Evolutionary conservation across 2,113 vertebrate genomes (phyloP).

Genomic region (Bagarius yarrelli): DNA sequence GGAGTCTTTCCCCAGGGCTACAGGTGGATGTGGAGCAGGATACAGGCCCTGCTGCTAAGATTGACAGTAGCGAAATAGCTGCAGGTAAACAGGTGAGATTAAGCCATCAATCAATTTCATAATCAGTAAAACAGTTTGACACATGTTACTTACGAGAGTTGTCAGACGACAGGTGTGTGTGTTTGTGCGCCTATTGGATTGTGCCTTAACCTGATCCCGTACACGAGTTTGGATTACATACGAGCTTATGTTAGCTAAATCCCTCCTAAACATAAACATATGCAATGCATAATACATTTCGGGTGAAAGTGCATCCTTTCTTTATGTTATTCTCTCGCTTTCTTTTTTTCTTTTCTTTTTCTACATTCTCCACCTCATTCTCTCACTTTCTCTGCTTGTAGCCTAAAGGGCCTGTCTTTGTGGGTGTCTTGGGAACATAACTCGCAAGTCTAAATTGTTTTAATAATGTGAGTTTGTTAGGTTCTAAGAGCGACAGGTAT

Average conservation of each 20-base stretch:
- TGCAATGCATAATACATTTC: slow-evolving; percentile 34
- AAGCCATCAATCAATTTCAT: slow-evolving; percentile 58
- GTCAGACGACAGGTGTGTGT: slow-evolving; percentile 65
- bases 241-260: slow-evolving; percentile 63
- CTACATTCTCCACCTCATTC: neutral
- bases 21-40: slow-evolving; percentile 63
- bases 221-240: slow-evolving; percentile 71
- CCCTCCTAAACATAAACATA: slow-evolving; percentile 62
- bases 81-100: slow-evolving; percentile 68
- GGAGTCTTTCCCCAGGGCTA: slow-evolving; percentile 53
- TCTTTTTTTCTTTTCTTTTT: neutral
- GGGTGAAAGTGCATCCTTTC: slow-evolving; percentile 41
- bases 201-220: slow-evolving; percentile 60
- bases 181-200: neutral
- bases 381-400: slow-evolving; percentile 15
- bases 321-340: slow-evolving; percentile 20
- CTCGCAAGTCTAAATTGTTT: slow-evolving; percentile 65
- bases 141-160: slow-evolving; percentile 60
- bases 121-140: slow-evolving; percentile 43
- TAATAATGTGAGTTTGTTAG: slow-evolving; percentile 70
- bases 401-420: slow-evolving; percentile 64
- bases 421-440: slow-evolving; percentile 64
- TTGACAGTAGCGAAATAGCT: slow-evolving; percentile 53
- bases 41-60: slow-evolving; percentile 43
- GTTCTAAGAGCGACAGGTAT: slow-evolving; percentile 66